phyloP scores from a whole-genome alignment of 2,797 vertebrate genomes.

The Scarus forsteni region DNA sequence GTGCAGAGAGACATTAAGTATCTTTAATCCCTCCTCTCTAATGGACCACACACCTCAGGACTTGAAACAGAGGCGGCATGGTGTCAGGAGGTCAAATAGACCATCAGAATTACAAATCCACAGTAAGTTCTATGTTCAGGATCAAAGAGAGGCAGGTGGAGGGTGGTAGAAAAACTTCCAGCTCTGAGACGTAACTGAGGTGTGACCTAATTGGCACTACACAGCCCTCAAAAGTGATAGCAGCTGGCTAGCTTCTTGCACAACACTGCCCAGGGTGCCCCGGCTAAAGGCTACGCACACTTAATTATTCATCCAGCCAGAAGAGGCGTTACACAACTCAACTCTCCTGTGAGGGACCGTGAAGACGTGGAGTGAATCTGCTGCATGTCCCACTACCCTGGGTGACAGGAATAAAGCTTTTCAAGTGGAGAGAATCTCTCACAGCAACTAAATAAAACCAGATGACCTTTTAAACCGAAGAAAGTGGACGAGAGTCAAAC shows the following conservation, averaged over 20 bases:
- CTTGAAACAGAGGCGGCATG: conserved; percentile 30
- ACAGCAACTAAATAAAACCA: conserved; percentile 23
- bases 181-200: conserved; percentile 33
- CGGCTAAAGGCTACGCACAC: conserved; percentile 32
- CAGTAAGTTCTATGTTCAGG: conserved; percentile 30
- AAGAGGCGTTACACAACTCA: conserved; percentile 66
- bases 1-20: conserved; percentile 30
- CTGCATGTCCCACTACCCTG: conserved; percentile 27
- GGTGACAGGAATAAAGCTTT: conserved; percentile 43
- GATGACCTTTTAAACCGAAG: conserved; percentile 60
- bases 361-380: conserved; percentile 16
- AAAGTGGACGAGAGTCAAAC: conserved; percentile 35
- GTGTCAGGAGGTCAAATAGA: conserved; percentile 39
- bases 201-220: conserved; percentile 51
- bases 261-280: conserved; percentile 46
- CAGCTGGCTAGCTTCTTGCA: conserved; percentile 50
- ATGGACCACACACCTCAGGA: conserved; percentile 23
- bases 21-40: conserved; percentile 22
- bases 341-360: conserved; percentile 30
- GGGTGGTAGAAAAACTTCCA: conserved; percentile 19
- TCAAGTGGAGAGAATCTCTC: conserved; percentile 29
- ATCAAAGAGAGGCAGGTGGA: conserved; percentile 34
- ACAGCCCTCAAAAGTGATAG: conserved; percentile 29
- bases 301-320: conserved; percentile 69
- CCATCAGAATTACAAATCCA: conserved; percentile 42